Base-by-base conservation (phyloP, 2,888 invertebrate genomes). In the Eupithecia tripunctaria region DNA sequence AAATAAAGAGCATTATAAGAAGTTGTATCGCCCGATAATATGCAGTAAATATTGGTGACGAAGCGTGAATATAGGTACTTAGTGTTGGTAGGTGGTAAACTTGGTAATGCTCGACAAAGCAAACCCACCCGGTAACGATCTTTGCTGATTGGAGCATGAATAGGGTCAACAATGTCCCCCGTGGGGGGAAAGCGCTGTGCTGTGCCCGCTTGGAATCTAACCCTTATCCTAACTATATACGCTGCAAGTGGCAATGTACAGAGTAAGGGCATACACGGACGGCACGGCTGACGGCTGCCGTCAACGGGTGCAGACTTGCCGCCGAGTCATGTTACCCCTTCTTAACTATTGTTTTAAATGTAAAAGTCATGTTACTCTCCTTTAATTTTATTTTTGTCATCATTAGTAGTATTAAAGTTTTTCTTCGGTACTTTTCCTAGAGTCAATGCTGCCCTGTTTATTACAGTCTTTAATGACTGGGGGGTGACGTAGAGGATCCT, bases 91-190 rank as follows among this genome's bases (percentile, higher is more conserved):
- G 27, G 15, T 59, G 27, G 59, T 27, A 27, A 15, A 27, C 27
- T 47, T 47, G 7, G 8, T 47, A 21, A 47, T 21, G 60, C 18
- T 60, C 60, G 21, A 63, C 60, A 38, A 69, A 56, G 38, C 51
- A n/a, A 18, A 70, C 21, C 36, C 36, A 27, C 51, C n/a, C 47
- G 25, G 12, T 27, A 21, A 65, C 27, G 60, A 68, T 36, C 60
- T 64, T 25, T 36, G 65, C 27, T 63, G 25, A 56, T 56, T 71
- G 71, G n/a, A 71, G 62, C 43, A 36, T 71, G 18, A 71, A 59
- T 60, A 38, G 64, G 59, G 29, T 10, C 3, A 18, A 36, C 18
- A 43, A n/a, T 18, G 0, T 15, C 51, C 51, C 51, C 51, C 25
- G 21, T 12, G 10, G 12, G 15, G 56, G 51, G 43, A 56, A 21